Conservation (phyloP, 2,797 vertebrate genomes). For the Channallabes apus region DNA sequence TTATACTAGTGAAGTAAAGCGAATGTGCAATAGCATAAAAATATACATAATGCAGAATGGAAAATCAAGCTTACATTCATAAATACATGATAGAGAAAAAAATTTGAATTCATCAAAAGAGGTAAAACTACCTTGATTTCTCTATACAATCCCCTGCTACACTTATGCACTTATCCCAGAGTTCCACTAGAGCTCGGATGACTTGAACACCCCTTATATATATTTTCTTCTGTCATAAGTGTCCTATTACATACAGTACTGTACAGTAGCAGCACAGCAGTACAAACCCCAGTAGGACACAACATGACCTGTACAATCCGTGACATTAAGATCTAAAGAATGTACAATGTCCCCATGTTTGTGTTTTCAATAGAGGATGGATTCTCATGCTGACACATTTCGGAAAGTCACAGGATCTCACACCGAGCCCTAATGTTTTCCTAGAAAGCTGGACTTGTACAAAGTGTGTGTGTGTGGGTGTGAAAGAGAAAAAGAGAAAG, state of each 20-base stretch:
- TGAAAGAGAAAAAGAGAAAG: background rate
- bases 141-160: too few relatives aligned
- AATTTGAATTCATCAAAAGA: too few relatives aligned
- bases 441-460: background rate
- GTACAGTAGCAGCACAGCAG: too few relatives aligned
- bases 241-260: background rate
- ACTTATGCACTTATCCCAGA: too few relatives aligned
- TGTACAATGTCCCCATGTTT: background rate
- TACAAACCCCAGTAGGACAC: background rate
- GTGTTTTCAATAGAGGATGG: background rate
- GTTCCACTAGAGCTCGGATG: too few relatives aligned
- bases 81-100: too few relatives aligned
- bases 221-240: background rate
- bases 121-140: too few relatives aligned
- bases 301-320: background rate
- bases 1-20: too few relatives aligned
- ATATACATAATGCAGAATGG: too few relatives aligned
- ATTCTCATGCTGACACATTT: background rate
- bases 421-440: background rate
- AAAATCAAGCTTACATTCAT: too few relatives aligned
- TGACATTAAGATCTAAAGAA: background rate
- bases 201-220: too few relatives aligned
- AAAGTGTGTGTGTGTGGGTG: background rate
- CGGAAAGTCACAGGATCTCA: background rate
- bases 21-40: too few relatives aligned